Evolutionary conservation across 2,797 vertebrate species (phyloP).

Genomic region (Gadopsis marmoratus): DNA sequence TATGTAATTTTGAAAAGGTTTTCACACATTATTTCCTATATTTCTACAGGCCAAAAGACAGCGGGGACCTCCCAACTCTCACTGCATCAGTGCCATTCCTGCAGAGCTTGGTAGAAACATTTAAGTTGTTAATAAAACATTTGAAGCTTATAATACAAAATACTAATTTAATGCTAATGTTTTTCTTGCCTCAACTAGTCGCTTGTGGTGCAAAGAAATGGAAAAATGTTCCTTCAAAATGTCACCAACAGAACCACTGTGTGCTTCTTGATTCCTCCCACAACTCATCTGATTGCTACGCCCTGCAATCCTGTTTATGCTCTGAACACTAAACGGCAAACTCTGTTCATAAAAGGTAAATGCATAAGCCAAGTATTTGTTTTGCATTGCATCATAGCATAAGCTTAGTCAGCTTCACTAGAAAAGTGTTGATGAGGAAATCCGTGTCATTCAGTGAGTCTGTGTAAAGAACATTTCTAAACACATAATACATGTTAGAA

Average conservation of each 20-base stretch:
- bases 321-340: conserved; percentile 52
- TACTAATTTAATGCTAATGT: not conserved
- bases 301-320: conserved; percentile 71
- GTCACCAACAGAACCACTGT: conserved; percentile 55
- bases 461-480: no score
- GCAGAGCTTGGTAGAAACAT: conserved; percentile 65
- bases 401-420: not conserved
- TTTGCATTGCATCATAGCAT: not conserved
- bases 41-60: conserved; percentile 61
- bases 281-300: conserved; percentile 55
- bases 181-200: conserved; percentile 51
- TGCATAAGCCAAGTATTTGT: not conserved
- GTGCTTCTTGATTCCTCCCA: conserved; percentile 65
- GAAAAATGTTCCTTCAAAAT: conserved; percentile 72
- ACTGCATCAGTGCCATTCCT: conserved; percentile 63
- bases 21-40: not conserved
- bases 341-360: conserved; percentile 74
- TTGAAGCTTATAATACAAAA: not conserved
- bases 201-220: conserved; percentile 73
- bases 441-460: not conserved
- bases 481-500: no score
- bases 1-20: no score
- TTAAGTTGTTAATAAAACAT: not conserved
- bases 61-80: conserved; percentile 42
- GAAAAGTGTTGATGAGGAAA: not conserved